phyloP scores from a whole-genome alignment of 2,888 invertebrate genomes.

The Drosophila mayaguana region DNA sequence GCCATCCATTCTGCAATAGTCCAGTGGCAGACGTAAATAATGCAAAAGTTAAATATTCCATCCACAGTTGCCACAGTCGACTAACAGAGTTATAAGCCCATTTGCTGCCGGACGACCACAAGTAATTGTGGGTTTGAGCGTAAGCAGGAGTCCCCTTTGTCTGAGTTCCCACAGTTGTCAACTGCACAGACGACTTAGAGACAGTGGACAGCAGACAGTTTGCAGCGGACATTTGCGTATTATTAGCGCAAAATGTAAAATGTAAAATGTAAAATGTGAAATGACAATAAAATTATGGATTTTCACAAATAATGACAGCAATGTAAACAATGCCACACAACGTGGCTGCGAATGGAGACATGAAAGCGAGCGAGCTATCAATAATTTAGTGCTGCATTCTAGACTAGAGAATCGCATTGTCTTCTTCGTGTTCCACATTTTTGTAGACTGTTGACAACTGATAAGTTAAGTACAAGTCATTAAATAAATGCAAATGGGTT shows the following conservation, averaged over 20 bases:
- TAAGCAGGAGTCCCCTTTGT: conserved; percentile 17
- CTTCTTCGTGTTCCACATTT: not conserved
- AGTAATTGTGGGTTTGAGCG: conserved; percentile 2
- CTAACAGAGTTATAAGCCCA: conserved; percentile 8
- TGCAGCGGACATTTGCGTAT: conserved; percentile 4
- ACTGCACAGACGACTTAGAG: not conserved
- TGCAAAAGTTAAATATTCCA: conserved; percentile 30
- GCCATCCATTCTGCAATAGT: not conserved
- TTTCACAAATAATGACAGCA: conserved; percentile 16
- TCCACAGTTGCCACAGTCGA: not conserved
- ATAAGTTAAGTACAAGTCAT: conserved; percentile 2
- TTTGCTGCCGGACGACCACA: not conserved
- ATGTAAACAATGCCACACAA: conserved; percentile 13
- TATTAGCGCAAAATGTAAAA: conserved; percentile 29
- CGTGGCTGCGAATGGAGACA: not conserved
- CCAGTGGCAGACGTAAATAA: conserved; percentile 8
- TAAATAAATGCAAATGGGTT: not conserved
- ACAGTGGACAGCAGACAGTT: not conserved
- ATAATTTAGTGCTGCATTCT: conserved; percentile 20
- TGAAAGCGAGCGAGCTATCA: not conserved
- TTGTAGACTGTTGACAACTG: not conserved
- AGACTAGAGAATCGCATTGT: not conserved
- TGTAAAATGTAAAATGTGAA: conserved; percentile 21
- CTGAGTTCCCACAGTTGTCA: conserved; percentile 50
- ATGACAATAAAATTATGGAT: conserved; percentile 46